phyloP scores from a whole-genome alignment of 2,113 vertebrate species.

The Anarrhichthys ocellatus region DNA sequence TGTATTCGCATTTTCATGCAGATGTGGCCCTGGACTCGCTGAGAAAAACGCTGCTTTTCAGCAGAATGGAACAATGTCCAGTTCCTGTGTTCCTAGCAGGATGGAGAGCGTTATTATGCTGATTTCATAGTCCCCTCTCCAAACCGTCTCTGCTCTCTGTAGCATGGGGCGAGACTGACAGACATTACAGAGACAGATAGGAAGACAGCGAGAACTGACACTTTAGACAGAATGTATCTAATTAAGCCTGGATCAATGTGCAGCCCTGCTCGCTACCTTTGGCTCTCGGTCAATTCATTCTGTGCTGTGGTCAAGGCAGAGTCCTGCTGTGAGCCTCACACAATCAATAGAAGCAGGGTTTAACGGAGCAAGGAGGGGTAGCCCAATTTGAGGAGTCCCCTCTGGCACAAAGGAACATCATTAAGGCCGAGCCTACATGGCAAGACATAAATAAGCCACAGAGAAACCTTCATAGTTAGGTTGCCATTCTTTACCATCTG shows the following conservation, averaged over 20 bases:
- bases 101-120: constrained; percentile 43
- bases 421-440: constrained; percentile 47
- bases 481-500: constrained; percentile 36
- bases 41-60: constrained; percentile 31
- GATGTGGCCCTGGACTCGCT: constrained; percentile 22
- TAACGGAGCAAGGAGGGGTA: constrained; percentile 54
- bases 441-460: constrained; percentile 52
- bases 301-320: constrained; percentile 47
- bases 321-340: constrained; percentile 65
- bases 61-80: constrained; percentile 39
- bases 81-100: constrained; percentile 55
- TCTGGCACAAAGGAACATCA: constrained; percentile 61
- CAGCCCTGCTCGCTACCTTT: constrained; percentile 50
- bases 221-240: constrained; percentile 68
- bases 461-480: constrained; percentile 33
- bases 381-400: constrained; percentile 68
- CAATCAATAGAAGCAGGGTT: constrained; percentile 66
- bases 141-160: constrained; percentile 40
- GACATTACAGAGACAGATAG: constrained; percentile 52
- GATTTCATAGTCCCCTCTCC: constrained; percentile 41
- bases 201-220: constrained; percentile 58
- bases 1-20: constrained; percentile 31
- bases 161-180: constrained; percentile 42
- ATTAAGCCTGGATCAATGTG: constrained; percentile 74
- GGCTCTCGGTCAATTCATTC: constrained; percentile 54